Base-by-base conservation (phyloP, 2,888 invertebrate genomes). In the Amiota minor region DNA sequence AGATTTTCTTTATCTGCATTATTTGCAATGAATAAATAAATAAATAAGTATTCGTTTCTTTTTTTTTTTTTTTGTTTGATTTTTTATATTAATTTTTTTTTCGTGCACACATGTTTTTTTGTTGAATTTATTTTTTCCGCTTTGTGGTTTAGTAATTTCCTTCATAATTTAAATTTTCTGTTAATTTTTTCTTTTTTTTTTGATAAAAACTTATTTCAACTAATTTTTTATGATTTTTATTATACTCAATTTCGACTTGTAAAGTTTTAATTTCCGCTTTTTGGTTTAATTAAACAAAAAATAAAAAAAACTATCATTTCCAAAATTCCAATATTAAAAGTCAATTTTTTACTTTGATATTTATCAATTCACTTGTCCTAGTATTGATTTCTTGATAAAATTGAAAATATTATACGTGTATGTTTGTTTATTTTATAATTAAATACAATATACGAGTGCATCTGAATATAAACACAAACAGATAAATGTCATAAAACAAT, bases 61-160 rank as follows among this genome's bases (percentile, higher is more conserved):
- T 3, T 2, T 23, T 23, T 23, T 3, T 23, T 65, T 65, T 65
- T 14, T 65, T 14, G 11, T 35, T 11, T 14, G 9, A 35, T 49
- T 67, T 50, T 18, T 14, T 67, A 20, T 67, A 67, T 46, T 49
- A 20, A 50, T 49, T 49, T 67, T 67, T 20, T 49, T 49, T n/a
- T n/a, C n/a, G 20, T 35, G 1, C 49, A 10, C 16, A 49, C 20
- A 3, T 3, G 46, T 11, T 65, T 16, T 65, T 65, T 9, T 65
- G n/a, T 65, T 9, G 18, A 47, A 47, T 49, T 65, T 20, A 16
- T 18, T 65, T 50, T 68, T 65, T 53, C 23, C 46, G 20, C 50
- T 50, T 12, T 50, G 67, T 14, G 67, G 67, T 68, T 68, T 18
- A 50, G 35, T 20, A 68, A 68, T 68, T 68, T 68, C 67, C 67